Conservation (phyloP, 2,888 invertebrate genomes). For the Phalera bucephala region DNA sequence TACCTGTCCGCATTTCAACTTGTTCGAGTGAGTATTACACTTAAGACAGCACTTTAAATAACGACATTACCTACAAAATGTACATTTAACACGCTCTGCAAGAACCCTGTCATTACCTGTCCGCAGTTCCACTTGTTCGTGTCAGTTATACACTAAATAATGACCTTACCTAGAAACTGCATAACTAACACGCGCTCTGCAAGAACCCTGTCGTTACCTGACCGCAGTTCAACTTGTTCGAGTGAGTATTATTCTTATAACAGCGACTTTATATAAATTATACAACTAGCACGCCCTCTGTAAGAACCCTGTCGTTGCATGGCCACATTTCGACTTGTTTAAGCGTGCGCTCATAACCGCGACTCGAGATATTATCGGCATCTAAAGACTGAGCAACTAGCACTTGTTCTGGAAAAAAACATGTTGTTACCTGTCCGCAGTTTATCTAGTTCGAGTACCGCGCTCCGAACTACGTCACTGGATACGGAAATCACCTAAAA, state of each 20-base stretch:
- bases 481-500: conserved; percentile 86
- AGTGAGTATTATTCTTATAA: conserved; percentile 76
- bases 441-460: conserved; percentile 93
- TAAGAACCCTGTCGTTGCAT: conserved; percentile 98
- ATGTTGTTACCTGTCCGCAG: conserved; percentile 98
- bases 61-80: conserved; percentile 81
- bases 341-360: too few species aligned
- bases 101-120: conserved; percentile 98
- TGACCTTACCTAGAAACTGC: conserved; percentile 97
- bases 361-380: conserved; percentile 96
- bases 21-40: too few species aligned
- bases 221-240: conserved; percentile 96
- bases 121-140: conserved; percentile 97
- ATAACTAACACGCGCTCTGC: conserved; percentile 98
- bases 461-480: too few species aligned
- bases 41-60: conserved; percentile 93
- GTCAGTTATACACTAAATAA: conserved; percentile 93
- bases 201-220: conserved; percentile 99
- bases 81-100: conserved; percentile 99
- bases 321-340: conserved; percentile 97
- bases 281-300: conserved; percentile 98
- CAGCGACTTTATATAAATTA: too few species aligned
- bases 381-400: conserved; percentile 98
- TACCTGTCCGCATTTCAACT: too few species aligned
- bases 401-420: conserved; percentile 99